Percentiles rank a stretch among this genome's conserved stretches.
These are phyloP conservation scores for Allolobophora icterica DNA, from an alignment of 2,888 invertebrate genomes.

Conservation along the genomic window DNA sequence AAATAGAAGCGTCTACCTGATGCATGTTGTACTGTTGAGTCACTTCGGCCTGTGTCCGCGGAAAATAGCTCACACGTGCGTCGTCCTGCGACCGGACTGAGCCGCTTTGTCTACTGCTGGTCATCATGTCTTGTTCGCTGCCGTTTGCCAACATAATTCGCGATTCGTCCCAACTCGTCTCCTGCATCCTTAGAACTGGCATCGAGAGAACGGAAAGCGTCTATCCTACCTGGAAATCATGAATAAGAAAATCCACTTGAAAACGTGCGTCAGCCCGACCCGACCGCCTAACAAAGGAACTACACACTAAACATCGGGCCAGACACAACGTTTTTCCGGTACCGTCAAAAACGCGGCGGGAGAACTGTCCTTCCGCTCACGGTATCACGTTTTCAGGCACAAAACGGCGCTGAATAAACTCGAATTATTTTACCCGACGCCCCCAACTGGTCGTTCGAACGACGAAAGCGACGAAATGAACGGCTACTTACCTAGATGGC, in stretches of 20 bases:
- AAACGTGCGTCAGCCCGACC: background rate
- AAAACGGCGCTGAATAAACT: background rate
- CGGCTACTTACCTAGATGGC: slow-evolving; percentile 13
- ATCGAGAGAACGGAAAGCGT: background rate
- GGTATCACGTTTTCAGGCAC: background rate
- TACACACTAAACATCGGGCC: background rate
- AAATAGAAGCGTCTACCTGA: background rate
- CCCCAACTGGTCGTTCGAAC: background rate
- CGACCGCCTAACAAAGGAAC: slow-evolving; percentile 19
- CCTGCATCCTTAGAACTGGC: slow-evolving; percentile 28
- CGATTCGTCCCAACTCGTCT: slow-evolving; percentile 7
- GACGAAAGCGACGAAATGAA: background rate
- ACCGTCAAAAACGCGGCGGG: background rate
- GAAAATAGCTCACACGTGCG: slow-evolving; percentile 30
- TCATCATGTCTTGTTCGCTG: background rate
- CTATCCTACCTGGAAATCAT: background rate
- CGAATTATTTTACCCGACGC: background rate
- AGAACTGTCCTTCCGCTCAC: background rate
- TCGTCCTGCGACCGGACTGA: slow-evolving; percentile 19
- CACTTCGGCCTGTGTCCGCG: slow-evolving; percentile 4
- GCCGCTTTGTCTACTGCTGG: background rate
- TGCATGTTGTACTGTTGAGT: background rate
- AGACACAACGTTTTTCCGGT: background rate
- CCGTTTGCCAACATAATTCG: background rate
- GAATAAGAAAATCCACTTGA: background rate